Evolutionary conservation across 2,888 invertebrate genomes (phyloP), one percentile per base, ranked within the genome.

Genomic region (Drosophila melanosoma): DNA sequence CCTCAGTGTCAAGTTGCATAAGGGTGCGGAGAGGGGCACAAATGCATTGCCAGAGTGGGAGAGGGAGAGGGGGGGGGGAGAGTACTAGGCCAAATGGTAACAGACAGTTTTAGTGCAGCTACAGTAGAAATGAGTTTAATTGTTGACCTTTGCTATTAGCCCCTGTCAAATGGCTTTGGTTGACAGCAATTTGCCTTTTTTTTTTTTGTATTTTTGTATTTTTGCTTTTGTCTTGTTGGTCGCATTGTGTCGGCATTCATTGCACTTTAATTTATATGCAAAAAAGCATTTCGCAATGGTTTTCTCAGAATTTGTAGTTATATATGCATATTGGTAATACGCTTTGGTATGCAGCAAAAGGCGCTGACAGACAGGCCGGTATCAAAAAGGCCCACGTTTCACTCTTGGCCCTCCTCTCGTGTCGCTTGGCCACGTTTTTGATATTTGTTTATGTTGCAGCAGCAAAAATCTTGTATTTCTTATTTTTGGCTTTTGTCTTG

Each of bases 111-210:
- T 70, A 79, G 70, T 62, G 76, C 75, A 79, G 38, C 42, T 56
- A 52, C 23, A 63, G 54, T 68, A 76, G 77, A 79, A 86, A 79
- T 83, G 87, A 89, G 87, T 83, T 89, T 82, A 87, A 89, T 87
- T 89, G 86, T 87, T 89, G 87, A 87, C 87, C 87, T 70, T 69
- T 89, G 89, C 87, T 84, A 90, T 87, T 87, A 87, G 87, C 90
- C 87, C 74, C 87, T 90, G 90, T 90, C 86, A 87, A 78, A 74
- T 85, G 83, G 36, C 57, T 81, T 73, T 70, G 67, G 81, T 83
- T 81, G 78, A 83, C 84, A 81, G 81, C 74, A 77, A 81, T 77
- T 83, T 74, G 74, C 62, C 71, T 68, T 57, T 49, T 62, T 29
- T 36, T 53, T 4, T 26, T 26, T 26, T 20, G 6, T 32, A 17